Percentiles rank a stretch among this genome's conserved stretches.
These are phyloP conservation scores for Andricus grossulariae DNA, from an alignment of 1,140 invertebrate genomes.

Conservation along the genomic window DNA sequence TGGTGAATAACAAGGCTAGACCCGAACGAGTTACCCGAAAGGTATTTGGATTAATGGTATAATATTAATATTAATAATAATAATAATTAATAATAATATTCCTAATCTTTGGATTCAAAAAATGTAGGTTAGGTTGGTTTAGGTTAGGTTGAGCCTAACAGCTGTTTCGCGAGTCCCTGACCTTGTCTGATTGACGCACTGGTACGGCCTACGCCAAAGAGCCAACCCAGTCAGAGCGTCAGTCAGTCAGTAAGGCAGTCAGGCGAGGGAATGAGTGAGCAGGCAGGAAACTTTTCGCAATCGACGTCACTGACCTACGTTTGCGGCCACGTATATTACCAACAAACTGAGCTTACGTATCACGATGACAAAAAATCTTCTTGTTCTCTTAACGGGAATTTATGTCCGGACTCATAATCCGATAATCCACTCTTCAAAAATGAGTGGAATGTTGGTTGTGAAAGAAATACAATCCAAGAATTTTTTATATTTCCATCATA, in stretches of 20 bases:
- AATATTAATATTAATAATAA: too few relatives aligned
- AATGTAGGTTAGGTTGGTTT: not conserved
- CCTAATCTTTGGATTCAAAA: not conserved
- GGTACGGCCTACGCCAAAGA: conserved; percentile 34
- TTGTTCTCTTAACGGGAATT: conserved; percentile 23
- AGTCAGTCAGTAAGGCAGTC: conserved; percentile 21
- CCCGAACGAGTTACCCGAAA: too few relatives aligned
- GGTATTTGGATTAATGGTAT: too few relatives aligned
- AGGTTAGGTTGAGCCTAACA: conserved; percentile 30
- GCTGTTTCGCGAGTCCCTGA: conserved; percentile 35
- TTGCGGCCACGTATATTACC: conserved; percentile 27
- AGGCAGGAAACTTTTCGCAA: conserved; percentile 29
- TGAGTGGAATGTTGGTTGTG: not conserved
- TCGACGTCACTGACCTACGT: conserved; percentile 20
- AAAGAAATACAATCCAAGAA: not conserved
- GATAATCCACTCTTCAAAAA: not conserved
- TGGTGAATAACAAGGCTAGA: too few relatives aligned
- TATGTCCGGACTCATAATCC: not conserved
- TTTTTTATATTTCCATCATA: too few relatives aligned
- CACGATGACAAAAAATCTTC: conserved; percentile 18
- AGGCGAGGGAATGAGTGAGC: conserved; percentile 29
- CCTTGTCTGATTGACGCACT: conserved; percentile 26
- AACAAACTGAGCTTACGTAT: conserved; percentile 14
- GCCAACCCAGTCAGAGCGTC: conserved; percentile 19
- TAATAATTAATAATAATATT: too few relatives aligned